Evolutionary conservation across 2,888 invertebrate species (phyloP), one percentile per base, ranked within the genome.

Genomic region (Thereva nobilitata): DNA sequence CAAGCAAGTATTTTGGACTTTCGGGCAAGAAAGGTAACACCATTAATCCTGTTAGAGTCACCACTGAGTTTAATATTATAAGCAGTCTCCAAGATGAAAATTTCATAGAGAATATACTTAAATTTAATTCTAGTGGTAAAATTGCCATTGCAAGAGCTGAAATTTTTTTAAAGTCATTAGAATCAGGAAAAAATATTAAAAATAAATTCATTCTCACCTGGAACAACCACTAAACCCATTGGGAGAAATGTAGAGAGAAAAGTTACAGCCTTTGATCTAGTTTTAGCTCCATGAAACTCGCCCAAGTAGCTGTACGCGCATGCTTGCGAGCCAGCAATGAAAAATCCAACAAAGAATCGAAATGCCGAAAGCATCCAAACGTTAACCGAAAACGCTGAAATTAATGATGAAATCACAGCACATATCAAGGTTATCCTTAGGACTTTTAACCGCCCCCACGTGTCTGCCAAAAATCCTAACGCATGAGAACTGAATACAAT

Each of bases 391-490:
- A 87, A 85, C 67, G 85, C 87, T 34, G 87, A 84, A 41, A 84
- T 75, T 0, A 86, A 76, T 0, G 87, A 84, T 55, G 86, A 78
- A 4, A 85, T 56, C 4, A 84, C 81, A 6, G 87, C 86, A 0
- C 84, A 70, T 0, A 82, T 72, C 74, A 87, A 80, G 0, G 85
- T 82, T 52, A 80, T 77, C 67, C 86, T 80, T 74, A 86, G 78
- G 1, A 86, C 83, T 7, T 83, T 84, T 12, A 87, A 83, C 3
- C 93, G 84, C 0, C 93, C 93, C 67, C 85, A 55, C 0, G 87
- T 86, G 78, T 94, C 93, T 0, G 92, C 90, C 69, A 92, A 77
- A 71, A 88, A 85, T 49, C 93, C 93, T 91, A 93, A 91, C 64
- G 91, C 79, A 79, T 90, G 89, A 0, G 91, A 89, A 61, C 92